Evolutionary conservation across 1,140 invertebrate species (phyloP).

Genomic region (Aphaenogaster ashmeadi): DNA sequence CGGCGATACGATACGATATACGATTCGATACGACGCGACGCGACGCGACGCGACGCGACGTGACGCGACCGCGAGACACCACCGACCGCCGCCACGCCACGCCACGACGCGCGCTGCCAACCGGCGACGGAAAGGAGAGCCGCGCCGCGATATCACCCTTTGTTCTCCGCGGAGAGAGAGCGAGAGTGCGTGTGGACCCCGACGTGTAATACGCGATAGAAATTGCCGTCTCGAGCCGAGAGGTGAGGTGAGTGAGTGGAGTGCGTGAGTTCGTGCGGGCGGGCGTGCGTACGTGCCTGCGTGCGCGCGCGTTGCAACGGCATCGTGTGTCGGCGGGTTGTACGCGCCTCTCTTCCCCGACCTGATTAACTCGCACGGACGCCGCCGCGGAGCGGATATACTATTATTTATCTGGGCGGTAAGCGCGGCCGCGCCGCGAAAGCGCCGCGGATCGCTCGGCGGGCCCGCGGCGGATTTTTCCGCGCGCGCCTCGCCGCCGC

Average conservation of each 20-base stretch:
- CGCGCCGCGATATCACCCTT: conserved; percentile 42
- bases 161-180: not conserved
- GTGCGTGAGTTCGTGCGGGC: not conserved
- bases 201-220: not conserved
- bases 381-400: not conserved
- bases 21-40: not conserved
- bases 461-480: not conserved
- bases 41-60: conserved; percentile 13
- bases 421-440: not conserved
- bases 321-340: not conserved
- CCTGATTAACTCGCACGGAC: not conserved
- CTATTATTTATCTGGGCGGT: conserved; percentile 36
- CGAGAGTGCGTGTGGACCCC: not conserved
- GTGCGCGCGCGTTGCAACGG: not conserved
- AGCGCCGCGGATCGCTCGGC: not conserved
- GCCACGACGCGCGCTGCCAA: conserved; percentile 51
- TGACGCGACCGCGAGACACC: conserved; percentile 26
- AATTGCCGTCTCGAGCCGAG: not conserved
- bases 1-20: conserved; percentile 12
- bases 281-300: not conserved
- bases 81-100: conserved; percentile 9
- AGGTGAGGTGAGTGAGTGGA: conserved; percentile 50
- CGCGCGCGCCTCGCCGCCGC: not conserved
- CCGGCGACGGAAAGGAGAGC: conserved; percentile 16
- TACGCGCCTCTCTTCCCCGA: not conserved